Evolutionary conservation across 2,888 invertebrate species (phyloP), one percentile per base, ranked within the genome.

Genomic region (Drosophila testacea): DNA sequence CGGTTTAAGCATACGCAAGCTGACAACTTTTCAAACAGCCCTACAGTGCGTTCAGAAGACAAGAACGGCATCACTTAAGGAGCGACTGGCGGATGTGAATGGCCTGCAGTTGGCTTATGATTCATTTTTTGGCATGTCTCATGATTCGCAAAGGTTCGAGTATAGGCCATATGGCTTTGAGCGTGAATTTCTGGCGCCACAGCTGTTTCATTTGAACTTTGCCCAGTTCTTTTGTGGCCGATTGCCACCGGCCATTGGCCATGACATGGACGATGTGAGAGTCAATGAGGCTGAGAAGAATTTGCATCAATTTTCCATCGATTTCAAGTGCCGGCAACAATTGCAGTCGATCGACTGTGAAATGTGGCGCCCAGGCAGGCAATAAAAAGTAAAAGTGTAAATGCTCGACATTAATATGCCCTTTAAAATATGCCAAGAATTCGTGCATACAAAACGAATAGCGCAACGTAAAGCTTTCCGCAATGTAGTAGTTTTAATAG

Each of bases 161-260:
- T 79, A 85, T 62, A 69, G 38, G 0, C 76, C 85, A 0, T 81
- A 79, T 56, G 46, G 6, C 2, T 83, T 81, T 27, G 83, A 78
- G 2, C 1, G 13, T 4, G 56, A 67, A 7, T 71, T 85, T 13
- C 36, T 27, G 10, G 52, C 77, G 0, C 75, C 75, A 0, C 74
- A 84, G 50, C 65, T 91, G 16, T 90, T 84, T 66, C 87, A 84
- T 56, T 52, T 89, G 42, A 88, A 73, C 75, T 90, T 91, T 57
- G 89, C 91, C 0, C 90, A 90, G 70, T 91, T 90, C 64, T 91
- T 90, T 56, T 91, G 91, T 54, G 90, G 90, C 6, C 67, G 69
- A 11, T 50, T 90, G 50, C 90, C 90, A 0, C 71, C 57, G 6
- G 77, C 89, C 11, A 80, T 89, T 55, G 85, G 55, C 41, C 90